Percentiles rank a stretch among this genome's conserved stretches.
These are phyloP conservation scores for Chydorus sphaericus DNA, from an alignment of 2,888 invertebrate genomes.

Conservation along the genomic window DNA sequence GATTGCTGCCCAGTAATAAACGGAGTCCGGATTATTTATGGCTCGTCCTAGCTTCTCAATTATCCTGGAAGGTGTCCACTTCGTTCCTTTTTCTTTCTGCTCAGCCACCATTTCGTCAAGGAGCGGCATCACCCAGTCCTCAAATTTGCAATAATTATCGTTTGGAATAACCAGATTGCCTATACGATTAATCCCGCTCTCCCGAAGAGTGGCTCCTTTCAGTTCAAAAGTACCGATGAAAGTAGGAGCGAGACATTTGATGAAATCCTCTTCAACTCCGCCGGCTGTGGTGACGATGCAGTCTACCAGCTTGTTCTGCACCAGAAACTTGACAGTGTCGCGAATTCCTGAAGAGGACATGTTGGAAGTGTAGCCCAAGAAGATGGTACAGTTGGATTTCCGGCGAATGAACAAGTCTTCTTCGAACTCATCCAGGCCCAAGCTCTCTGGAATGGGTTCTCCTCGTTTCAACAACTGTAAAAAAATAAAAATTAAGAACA, in stretches of 20 bases:
- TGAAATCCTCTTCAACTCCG: constrained; percentile 95
- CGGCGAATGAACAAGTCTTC: constrained; percentile 65
- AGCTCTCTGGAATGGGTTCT: constrained; percentile 47
- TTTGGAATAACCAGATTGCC: constrained; percentile 95
- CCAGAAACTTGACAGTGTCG: constrained; percentile 76
- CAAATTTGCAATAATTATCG: constrained; percentile 93
- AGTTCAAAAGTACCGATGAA: constrained; percentile 81
- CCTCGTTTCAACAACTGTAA: constrained; percentile 50
- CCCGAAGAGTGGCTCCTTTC: constrained; percentile 59
- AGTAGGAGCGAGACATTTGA: constrained; percentile 93
- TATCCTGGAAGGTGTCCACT: constrained; percentile 88
- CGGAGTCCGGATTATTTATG: constrained; percentile 78
- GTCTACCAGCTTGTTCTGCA: constrained; percentile 76
- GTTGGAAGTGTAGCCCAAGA: constrained; percentile 94
- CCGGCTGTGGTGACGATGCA: constrained; percentile 96
- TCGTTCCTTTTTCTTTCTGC: constrained; percentile 50
- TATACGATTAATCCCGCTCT: constrained; percentile 75
- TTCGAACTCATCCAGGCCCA: constrained; percentile 45
- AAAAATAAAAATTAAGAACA: constrained; percentile 17
- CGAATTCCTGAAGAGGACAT: constrained; percentile 88
- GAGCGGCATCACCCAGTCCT: constrained; percentile 91
- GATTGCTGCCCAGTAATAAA: constrained; percentile 92
- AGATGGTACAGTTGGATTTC: constrained; percentile 77
- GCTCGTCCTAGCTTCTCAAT: constrained; percentile 71
- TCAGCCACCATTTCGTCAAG: constrained; percentile 79